A percentile compares a stretch with the other conserved stretches of the same genome.
These are phyloP conservation scores for Cheiracanthium punctorium DNA, from an alignment of 2,888 invertebrate genomes.

Conservation along the genomic window DNA sequence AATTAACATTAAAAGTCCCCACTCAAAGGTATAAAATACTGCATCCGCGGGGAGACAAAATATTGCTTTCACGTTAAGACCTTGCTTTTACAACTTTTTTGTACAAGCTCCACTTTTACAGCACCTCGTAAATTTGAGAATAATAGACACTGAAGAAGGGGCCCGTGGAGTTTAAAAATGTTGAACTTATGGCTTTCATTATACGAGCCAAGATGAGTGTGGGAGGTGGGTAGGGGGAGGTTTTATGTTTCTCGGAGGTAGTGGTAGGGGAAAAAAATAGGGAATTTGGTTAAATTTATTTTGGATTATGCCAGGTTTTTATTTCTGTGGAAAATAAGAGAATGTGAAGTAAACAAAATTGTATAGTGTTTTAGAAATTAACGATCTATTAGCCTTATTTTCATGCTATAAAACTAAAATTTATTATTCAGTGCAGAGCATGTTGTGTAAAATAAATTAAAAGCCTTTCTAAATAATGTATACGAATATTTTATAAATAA, in stretches of 20 bases:
- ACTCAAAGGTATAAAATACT: slow-evolving; percentile 36
- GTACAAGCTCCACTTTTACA: slow-evolving; percentile 49
- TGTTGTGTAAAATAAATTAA: no score
- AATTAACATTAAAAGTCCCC: slow-evolving; percentile 50
- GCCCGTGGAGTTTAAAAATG: slow-evolving; percentile 50
- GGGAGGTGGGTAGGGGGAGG: not conserved
- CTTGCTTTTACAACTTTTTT: slow-evolving; percentile 59
- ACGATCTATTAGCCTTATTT: no score
- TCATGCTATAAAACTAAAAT: no score
- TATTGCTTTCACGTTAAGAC: slow-evolving; percentile 35
- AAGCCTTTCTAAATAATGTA: no score
- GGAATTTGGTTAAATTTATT: not conserved
- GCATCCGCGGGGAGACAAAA: slow-evolving; percentile 26
- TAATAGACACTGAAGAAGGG: slow-evolving; percentile 38
- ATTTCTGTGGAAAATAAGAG: not conserved
- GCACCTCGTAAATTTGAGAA: slow-evolving; percentile 54
- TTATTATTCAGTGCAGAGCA: no score
- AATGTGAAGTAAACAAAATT: not conserved
- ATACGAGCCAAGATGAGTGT: slow-evolving; percentile 27
- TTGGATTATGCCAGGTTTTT: not conserved
- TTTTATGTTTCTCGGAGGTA: not conserved
- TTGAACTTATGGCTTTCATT: slow-evolving; percentile 65
- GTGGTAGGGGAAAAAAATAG: not conserved
- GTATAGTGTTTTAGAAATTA: no score
- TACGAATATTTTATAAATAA: no score